Conservation (phyloP, 1,140 invertebrate species). For the Dendrolimus kikuchii region DNA sequence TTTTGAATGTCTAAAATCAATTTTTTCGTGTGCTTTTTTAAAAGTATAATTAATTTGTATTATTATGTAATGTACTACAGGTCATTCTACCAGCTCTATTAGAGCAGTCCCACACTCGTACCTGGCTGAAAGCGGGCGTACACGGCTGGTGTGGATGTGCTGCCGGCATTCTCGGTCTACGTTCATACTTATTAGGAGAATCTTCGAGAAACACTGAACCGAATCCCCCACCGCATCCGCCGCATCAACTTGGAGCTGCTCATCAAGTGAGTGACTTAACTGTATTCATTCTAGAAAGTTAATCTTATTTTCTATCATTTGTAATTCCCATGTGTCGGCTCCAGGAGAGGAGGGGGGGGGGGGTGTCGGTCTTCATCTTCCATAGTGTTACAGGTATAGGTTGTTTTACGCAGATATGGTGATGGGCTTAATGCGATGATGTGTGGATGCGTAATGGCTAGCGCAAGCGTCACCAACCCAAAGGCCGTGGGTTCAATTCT, state of each 20-base stretch:
- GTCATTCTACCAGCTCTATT: constrained; percentile 96
- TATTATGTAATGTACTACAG: constrained; percentile 34
- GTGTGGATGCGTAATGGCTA: too few relatives aligned
- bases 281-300: not conserved
- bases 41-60: not conserved
- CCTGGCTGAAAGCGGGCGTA: constrained; percentile 92
- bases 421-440: too few relatives aligned
- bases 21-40: too few relatives aligned
- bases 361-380: too few relatives aligned
- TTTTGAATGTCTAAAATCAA: too few relatives aligned
- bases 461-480: too few relatives aligned
- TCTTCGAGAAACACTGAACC: constrained; percentile 37
- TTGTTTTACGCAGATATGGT: too few relatives aligned
- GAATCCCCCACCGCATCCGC: constrained; percentile 43
- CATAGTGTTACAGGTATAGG: too few relatives aligned
- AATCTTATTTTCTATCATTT: too few relatives aligned
- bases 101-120: constrained; percentile 95
- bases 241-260: constrained; percentile 82
- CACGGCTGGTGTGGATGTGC: constrained; percentile 91
- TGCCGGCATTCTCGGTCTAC: constrained; percentile 88
- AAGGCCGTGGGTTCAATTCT: too few relatives aligned
- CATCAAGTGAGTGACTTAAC: constrained; percentile 72
- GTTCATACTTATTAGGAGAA: constrained; percentile 88
- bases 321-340: too few relatives aligned
- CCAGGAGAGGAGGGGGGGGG: too few relatives aligned